phyloP scores from a whole-genome alignment of 2,888 invertebrate genomes.

The Drosophila helvetica region DNA sequence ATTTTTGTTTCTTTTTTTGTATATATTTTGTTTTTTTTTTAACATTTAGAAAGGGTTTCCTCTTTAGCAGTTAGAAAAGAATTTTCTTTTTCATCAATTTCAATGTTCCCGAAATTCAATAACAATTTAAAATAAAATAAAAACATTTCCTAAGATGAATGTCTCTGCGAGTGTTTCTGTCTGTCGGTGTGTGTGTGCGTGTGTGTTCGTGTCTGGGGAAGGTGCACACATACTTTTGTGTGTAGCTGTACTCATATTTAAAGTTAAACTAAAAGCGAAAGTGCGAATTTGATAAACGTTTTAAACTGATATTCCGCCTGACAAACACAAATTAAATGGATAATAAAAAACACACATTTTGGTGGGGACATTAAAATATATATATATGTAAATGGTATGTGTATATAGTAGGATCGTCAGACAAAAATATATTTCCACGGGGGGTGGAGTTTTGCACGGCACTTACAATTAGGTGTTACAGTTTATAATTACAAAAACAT shows the following conservation, averaged over 20 bases:
- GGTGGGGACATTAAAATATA: constrained; percentile 21
- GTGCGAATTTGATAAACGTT: constrained; percentile 15
- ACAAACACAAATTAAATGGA: neutral
- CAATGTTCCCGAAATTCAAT: constrained; percentile 74
- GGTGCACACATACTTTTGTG: constrained; percentile 21
- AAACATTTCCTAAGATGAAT: constrained; percentile 64
- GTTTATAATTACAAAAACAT: constrained; percentile 69
- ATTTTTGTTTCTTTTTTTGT: neutral
- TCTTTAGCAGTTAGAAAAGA: constrained; percentile 21
- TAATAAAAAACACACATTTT: constrained; percentile 7
- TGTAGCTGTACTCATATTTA: constrained; percentile 14
- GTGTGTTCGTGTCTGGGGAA: constrained; percentile 9
- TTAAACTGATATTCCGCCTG: constrained; percentile 23
- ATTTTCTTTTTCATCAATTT: constrained; percentile 45
- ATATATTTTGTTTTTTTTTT: constrained; percentile 2
- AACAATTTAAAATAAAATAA: constrained; percentile 66
- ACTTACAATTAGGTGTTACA: constrained; percentile 59
- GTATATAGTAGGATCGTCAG: neutral
- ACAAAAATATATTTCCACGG: constrained; percentile 19
- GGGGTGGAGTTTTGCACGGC: constrained; percentile 20
- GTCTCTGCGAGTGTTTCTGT: constrained; percentile 33
- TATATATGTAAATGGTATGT: constrained; percentile 9
- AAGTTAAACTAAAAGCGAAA: constrained; percentile 4
- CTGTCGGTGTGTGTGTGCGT: constrained; percentile 15
- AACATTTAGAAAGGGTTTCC: constrained; percentile 22